A percentile compares a stretch with the other conserved stretches of the same genome.
phyloP scores from a whole-genome alignment of 2,888 invertebrate genomes.

The Sceliomorpha sp. region DNA sequence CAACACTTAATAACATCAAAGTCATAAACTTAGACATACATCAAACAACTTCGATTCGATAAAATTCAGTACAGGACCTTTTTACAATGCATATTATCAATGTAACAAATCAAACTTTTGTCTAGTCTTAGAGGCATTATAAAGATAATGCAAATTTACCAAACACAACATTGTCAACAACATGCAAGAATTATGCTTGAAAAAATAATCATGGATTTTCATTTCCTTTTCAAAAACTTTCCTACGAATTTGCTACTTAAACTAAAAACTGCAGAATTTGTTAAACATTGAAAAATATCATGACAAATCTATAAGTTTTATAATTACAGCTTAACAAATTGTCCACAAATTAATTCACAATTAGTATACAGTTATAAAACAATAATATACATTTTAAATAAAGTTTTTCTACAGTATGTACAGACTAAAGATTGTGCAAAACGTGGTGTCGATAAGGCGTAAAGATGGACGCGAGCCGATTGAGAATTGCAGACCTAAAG shows the following conservation, averaged over 20 bases:
- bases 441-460: too few relatives aligned
- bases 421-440: too few relatives aligned
- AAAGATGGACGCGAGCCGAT: too few relatives aligned
- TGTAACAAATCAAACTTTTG: slow-evolving; percentile 34
- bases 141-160: slow-evolving; percentile 33
- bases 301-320: too few relatives aligned
- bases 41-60: slow-evolving; percentile 39
- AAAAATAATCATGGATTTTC: slow-evolving; percentile 21
- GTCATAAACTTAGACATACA: slow-evolving; percentile 35
- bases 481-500: too few relatives aligned
- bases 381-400: too few relatives aligned
- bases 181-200: slow-evolving; percentile 42
- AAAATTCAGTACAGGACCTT: slow-evolving; percentile 31
- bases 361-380: too few relatives aligned
- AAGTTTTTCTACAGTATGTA: too few relatives aligned
- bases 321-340: too few relatives aligned
- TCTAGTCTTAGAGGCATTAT: slow-evolving; percentile 35
- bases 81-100: slow-evolving; percentile 29
- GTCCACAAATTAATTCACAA: too few relatives aligned
- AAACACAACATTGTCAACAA: slow-evolving; percentile 45
- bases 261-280: slow-evolving; percentile 10
- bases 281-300: slow-evolving; percentile 30
- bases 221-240: slow-evolving; percentile 8
- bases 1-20: slow-evolving; percentile 1
- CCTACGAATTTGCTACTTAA: slow-evolving; percentile 14